Evolutionary conservation across 1,140 invertebrate genomes (phyloP), one percentile per base, ranked within the genome.

Genomic region (Muscidifurax raptorellus): DNA sequence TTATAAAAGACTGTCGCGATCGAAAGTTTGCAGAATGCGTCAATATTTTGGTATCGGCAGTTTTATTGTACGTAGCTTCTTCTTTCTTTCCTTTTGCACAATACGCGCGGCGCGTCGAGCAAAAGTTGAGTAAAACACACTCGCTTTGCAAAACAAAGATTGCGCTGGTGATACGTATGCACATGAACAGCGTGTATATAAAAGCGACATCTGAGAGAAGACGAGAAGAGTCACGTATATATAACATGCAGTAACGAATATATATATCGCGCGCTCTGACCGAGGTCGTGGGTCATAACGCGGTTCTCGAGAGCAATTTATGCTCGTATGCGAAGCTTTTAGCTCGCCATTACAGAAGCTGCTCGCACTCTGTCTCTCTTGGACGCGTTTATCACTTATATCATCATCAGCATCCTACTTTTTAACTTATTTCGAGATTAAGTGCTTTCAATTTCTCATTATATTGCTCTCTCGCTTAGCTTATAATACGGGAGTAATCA

Each of bases 301-400:
- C 30, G 75, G 44, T 77, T 77, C 47, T 59, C 75, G 47, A 59
- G 28, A 59, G 28, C 75, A 77, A 59, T 78, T 30, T 64, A 78
- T 64, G 25, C 76, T 32, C 47, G 22, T 59, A 59, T 30, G 25
- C 47, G n/a, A 78, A 30, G n/a, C 47, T 64, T 22, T 78, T 78
- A 32, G n/a, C 13, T 25, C 18, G 22, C 28, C 59, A 64, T 78
- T 64, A 78, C 52, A 15, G 28, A 64, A 64, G 28, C 52, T 78
- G 25, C 36, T 0, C 10, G 6, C 12, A 22, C n/a, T n/a, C n/a
- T n/a, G n/a, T 30, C 67, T 13, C 22, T 10, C 72, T 44, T 4
- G 47, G 18, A 18, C 47, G 18, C 13, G 13, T 52, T 52, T 52
- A 52, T 52, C 47, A 52, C 47, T 18, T 52, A 18, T 22, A 18